phyloP scores from a whole-genome alignment of 2,888 invertebrate genomes.

The Barypeithes pellucidus region DNA sequence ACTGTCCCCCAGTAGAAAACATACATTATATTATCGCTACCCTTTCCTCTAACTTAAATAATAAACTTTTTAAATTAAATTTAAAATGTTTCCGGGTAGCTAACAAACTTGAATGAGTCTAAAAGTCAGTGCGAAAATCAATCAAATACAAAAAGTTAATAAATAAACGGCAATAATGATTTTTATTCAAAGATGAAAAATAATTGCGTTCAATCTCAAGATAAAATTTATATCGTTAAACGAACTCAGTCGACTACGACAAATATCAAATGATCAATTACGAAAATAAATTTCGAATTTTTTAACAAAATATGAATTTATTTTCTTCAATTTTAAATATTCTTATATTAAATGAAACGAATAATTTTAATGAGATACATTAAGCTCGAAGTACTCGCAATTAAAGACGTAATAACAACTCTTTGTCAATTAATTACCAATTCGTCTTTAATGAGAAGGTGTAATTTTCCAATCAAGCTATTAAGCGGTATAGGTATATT shows the following conservation, averaged over 20 bases:
- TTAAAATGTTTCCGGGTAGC: too few species aligned
- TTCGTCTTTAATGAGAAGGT: neutral
- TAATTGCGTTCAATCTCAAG: conserved; percentile 40
- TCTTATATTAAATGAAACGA: conserved; percentile 33
- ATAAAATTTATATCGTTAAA: conserved; percentile 46
- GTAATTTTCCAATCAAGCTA: neutral
- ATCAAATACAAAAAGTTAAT: neutral
- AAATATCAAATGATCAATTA: conserved; percentile 48
- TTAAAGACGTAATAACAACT: conserved; percentile 10
- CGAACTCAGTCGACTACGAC: conserved; percentile 14
- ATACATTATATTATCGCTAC: too few species aligned
- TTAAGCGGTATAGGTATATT: neutral
- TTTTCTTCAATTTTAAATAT: conserved; percentile 26
- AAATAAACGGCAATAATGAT: conserved; percentile 13
- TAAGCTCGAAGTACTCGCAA: conserved; percentile 13
- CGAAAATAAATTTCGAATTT: conserved; percentile 36
- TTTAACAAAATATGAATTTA: conserved; percentile 27
- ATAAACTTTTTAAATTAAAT: too few species aligned
- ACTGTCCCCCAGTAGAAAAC: too few species aligned
- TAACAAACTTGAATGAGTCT: neutral
- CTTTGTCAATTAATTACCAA: conserved; percentile 12
- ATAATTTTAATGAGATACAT: conserved; percentile 34
- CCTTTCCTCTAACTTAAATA: too few species aligned
- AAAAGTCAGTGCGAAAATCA: neutral
- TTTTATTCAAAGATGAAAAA: conserved; percentile 16